phyloP scores from a whole-genome alignment of 2,797 vertebrate species.

The Lepilemur ruficaudatus region DNA sequence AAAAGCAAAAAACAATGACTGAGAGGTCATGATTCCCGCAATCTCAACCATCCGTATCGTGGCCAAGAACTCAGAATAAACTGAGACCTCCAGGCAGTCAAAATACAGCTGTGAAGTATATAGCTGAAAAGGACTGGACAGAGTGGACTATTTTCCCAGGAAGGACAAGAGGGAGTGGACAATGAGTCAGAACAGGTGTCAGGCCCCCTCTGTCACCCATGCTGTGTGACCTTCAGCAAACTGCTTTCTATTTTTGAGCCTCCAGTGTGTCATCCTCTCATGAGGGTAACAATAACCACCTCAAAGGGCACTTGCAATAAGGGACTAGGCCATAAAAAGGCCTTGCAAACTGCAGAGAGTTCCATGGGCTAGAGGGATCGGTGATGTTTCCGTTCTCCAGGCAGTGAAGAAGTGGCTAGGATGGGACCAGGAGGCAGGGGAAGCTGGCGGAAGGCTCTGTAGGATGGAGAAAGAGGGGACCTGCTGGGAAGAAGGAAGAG shows the following conservation, averaged over 20 bases:
- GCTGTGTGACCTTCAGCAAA: background rate
- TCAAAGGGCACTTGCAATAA: background rate
- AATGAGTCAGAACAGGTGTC: background rate
- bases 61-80: constrained; percentile 55
- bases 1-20: constrained; percentile 63
- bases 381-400: background rate
- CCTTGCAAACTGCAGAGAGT: background rate
- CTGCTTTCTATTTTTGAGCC: background rate
- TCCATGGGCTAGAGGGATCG: background rate
- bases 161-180: background rate
- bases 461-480: background rate
- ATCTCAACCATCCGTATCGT: background rate
- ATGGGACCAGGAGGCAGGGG: background rate
- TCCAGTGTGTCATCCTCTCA: background rate
- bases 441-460: background rate
- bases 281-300: background rate
- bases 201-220: background rate
- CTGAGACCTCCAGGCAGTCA: background rate
- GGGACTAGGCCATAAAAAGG: background rate
- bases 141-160: background rate
- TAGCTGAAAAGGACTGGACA: background rate
- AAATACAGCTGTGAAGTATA: background rate
- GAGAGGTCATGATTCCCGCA: constrained; percentile 51
- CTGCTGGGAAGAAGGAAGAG: background rate
- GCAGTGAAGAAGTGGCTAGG: background rate